Evolutionary conservation across 1,140 invertebrate species (phyloP).

Genomic region (Diachasmimorpha longicaudata): DNA sequence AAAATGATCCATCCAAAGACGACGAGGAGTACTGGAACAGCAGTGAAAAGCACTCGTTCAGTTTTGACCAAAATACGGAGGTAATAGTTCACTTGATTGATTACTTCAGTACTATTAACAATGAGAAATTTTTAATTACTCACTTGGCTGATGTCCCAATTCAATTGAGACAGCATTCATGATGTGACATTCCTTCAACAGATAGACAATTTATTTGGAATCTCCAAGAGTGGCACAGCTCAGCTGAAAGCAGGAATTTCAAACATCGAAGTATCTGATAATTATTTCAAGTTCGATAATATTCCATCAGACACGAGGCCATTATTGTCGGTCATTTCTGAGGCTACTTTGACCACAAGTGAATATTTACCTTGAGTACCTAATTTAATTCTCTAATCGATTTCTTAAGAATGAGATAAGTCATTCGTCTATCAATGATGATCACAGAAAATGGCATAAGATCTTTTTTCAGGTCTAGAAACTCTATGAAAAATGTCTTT

Average conservation of each 20-base stretch:
- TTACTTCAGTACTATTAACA: background rate
- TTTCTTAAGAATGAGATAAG: background rate
- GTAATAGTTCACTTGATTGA: constrained; percentile 6
- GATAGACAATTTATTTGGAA: constrained; percentile 38
- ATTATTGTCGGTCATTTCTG: constrained; percentile 53
- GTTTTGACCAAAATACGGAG: constrained; percentile 35
- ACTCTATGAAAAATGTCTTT: no score
- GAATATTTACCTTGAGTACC: constrained; percentile 32
- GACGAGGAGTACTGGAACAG: constrained; percentile 38
- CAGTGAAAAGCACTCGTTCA: constrained; percentile 33
- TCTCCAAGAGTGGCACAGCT: constrained; percentile 41
- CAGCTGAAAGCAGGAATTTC: constrained; percentile 46
- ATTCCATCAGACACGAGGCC: constrained; percentile 50
- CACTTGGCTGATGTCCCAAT: no score
- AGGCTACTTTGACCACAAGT: constrained; percentile 55
- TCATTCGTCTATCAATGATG: background rate
- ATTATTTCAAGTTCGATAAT: constrained; percentile 42
- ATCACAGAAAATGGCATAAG: no score
- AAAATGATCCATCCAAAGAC: constrained; percentile 27
- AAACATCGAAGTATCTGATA: constrained; percentile 40
- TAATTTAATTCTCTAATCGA: no score
- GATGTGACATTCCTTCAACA: constrained; percentile 1
- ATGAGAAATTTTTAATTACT: background rate
- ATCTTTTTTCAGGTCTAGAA: no score
- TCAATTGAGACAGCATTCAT: background rate